Conservation (phyloP, 1,140 invertebrate species). For the Teleopsis dalmanni region DNA sequence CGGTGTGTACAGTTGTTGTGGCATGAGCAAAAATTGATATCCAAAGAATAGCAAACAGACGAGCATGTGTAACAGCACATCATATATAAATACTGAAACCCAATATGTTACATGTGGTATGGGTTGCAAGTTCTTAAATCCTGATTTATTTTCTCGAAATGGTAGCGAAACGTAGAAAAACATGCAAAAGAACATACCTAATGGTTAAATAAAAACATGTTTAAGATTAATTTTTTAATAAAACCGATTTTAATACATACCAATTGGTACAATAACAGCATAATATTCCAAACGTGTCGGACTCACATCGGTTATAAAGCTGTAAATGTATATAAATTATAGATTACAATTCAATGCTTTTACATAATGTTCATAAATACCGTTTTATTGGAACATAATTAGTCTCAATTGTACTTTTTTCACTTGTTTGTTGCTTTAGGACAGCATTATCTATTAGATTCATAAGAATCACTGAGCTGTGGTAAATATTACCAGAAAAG, state of each 20-base stretch:
- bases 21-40: slow-evolving; percentile 24
- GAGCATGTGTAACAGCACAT: slow-evolving; percentile 19
- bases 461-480: slow-evolving; percentile 33
- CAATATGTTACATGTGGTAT: slow-evolving; percentile 33
- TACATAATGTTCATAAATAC: not conserved
- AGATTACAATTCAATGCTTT: not conserved
- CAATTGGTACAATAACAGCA: slow-evolving; percentile 26
- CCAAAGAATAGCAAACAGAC: slow-evolving; percentile 16
- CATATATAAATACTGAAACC: slow-evolving; percentile 25
- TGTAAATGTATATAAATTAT: slow-evolving; percentile 2
- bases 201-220: slow-evolving; percentile 1
- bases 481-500: slow-evolving; percentile 34
- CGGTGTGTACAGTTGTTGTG: slow-evolving; percentile 22
- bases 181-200: slow-evolving; percentile 32
- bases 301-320: slow-evolving; percentile 29
- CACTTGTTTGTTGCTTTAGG: slow-evolving; percentile 12
- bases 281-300: slow-evolving; percentile 31
- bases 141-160: slow-evolving; percentile 29
- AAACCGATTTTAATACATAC: slow-evolving; percentile 11
- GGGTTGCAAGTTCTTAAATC: slow-evolving; percentile 35
- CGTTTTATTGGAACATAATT: slow-evolving; percentile 27
- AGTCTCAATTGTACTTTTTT: slow-evolving; percentile 18
- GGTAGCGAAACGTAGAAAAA: slow-evolving; percentile 37
- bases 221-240: not conserved
- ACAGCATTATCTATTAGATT: slow-evolving; percentile 33